These are phyloP conservation scores for Xanthorhoe spadicearia DNA, from an alignment of 2,888 invertebrate species.

Conservation along the genomic window DNA sequence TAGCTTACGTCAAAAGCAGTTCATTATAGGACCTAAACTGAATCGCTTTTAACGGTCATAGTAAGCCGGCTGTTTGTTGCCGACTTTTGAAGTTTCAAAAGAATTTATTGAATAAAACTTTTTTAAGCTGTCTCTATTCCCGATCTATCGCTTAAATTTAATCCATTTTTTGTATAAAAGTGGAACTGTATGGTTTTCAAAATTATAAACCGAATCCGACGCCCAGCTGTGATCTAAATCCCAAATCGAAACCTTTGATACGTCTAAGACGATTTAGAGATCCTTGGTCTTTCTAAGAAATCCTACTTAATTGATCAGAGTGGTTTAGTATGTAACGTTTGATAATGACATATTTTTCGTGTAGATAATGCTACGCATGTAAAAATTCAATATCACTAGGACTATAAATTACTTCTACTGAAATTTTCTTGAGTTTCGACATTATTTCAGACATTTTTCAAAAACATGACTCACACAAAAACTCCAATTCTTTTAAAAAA, in stretches of 20 bases:
- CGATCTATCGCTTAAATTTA: conserved; percentile 54
- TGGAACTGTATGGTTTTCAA: conserved; percentile 61
- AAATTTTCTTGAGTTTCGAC: too few relatives aligned
- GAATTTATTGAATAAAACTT: not conserved
- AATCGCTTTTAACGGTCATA: too few relatives aligned
- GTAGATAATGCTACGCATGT: too few relatives aligned
- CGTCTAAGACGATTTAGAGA: conserved; percentile 28
- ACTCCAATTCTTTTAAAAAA: too few relatives aligned
- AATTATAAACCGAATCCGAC: conserved; percentile 63
- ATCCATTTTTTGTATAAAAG: conserved; percentile 65
- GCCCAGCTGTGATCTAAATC: conserved; percentile 65
- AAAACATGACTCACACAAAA: too few relatives aligned
- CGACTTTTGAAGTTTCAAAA: not conserved
- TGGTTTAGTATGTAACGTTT: not conserved
- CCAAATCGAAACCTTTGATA: conserved; percentile 57
- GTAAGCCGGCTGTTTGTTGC: too few relatives aligned
- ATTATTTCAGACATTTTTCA: too few relatives aligned
- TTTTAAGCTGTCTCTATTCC: conserved; percentile 40
- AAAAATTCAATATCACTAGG: too few relatives aligned
- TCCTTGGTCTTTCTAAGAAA: conserved; percentile 8
- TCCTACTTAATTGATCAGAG: not conserved
- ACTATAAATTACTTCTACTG: too few relatives aligned
- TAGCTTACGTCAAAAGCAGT: too few relatives aligned
- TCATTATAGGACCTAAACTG: too few relatives aligned
- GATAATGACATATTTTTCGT: too few relatives aligned